A percentile compares a stretch with the other conserved stretches of the same genome.
These are phyloP conservation scores for Nasua narica DNA, from an alignment of 2,797 vertebrate genomes.

Conservation along the genomic window DNA sequence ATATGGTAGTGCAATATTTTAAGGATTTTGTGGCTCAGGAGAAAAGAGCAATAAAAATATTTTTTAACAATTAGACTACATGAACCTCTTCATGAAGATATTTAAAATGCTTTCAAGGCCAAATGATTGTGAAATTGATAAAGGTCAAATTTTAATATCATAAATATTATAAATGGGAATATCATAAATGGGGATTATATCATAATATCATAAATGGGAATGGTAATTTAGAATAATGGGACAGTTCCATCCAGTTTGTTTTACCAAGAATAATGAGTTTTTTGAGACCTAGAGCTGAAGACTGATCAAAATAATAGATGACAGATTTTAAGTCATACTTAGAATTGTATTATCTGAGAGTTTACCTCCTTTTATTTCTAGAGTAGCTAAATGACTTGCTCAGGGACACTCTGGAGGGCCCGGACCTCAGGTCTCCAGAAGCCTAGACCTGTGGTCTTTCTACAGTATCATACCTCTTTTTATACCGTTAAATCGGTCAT, in stretches of 20 bases:
- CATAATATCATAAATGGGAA: conserved; percentile 9
- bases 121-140: not conserved
- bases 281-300: not conserved
- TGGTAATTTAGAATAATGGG: not conserved
- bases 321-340: conserved; percentile 13
- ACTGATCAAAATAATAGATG: not conserved
- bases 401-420: not conserved
- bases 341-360: not conserved
- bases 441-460: not conserved
- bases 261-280: not conserved
- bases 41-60: not conserved
- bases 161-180: conserved; percentile 11
- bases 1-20: not conserved
- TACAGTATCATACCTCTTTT: not conserved
- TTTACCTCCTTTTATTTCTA: not conserved
- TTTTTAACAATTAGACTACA: not conserved
- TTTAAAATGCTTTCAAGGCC: not conserved
- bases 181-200: conserved; percentile 12
- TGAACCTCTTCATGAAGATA: not conserved
- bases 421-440: no score
- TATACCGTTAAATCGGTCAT: not conserved
- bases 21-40: not conserved
- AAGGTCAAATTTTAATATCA: not conserved
- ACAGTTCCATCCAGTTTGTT: not conserved
- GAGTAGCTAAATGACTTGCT: not conserved